Evolutionary conservation across 2,113 vertebrate genomes (phyloP), one percentile per base, ranked within the genome.

Genomic region (Alouatta palliata): DNA sequence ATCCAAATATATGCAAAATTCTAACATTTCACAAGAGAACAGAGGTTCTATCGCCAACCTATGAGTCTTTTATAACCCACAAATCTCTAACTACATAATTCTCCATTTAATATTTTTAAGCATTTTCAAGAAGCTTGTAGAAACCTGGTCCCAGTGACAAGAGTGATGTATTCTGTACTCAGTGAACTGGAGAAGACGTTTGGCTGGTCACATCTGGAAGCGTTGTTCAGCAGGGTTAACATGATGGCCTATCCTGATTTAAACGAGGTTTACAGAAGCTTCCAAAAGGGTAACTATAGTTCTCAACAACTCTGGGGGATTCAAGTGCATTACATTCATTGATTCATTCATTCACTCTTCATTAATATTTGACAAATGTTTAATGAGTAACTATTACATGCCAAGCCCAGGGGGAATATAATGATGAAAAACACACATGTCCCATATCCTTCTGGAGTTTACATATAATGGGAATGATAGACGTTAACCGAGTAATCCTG

Each of bases 41-140:
- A 73, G 49, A 49, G 64, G n/a, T 43, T 52, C 23, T 84, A 13
- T 77, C 77, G 85, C 17, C 5, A 4, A 45, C 13, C 49, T 35
- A 27, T 35, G 19, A n/a, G 10, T 90, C 25, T 95, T 56, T 54
- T 54, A 8, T 40, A 70, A 58, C 2, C 6, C n/a, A 45, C 64
- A n/a, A 58, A 58, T 73, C 40, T 45, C 23, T 40, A 79, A 17
- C 37, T 75, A 87, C 56, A 21, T 47, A 71, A 95, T 93, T 96
- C 11, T 93, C 23, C 25, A 11, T 93, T 96, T 30, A n/a, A 52
- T 95, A 21, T 95, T 96, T 96, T 97, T 37, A 84, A 98, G 97
- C 0, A 27, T 40, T 96, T 40, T 95, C 43, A 77, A 91, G 91
- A 94, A 52, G 30, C 43, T 3, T 97, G 23, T 91, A 10, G 8